These are phyloP conservation scores for Halocynthia aurantium DNA, from an alignment of 23 tunicate species.

Conservation along the genomic window DNA sequence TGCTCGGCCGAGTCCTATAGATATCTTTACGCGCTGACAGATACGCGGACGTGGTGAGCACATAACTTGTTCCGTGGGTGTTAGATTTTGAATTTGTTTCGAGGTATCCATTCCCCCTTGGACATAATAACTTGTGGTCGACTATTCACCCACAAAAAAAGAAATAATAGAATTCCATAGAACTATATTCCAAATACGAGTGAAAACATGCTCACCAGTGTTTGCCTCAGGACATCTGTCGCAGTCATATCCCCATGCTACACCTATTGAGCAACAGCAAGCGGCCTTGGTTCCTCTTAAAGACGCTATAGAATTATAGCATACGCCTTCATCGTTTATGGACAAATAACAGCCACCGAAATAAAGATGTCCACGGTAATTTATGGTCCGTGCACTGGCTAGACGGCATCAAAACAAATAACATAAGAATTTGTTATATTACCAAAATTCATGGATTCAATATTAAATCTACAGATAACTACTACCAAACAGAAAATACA, in stretches of 20 bases:
- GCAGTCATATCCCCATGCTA: slow-evolving; percentile 20
- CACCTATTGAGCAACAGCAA: slow-evolving; percentile 24
- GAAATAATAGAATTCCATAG: neutral
- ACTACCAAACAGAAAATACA: too few species aligned
- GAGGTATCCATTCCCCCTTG: slow-evolving; percentile 1
- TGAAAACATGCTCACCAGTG: slow-evolving; percentile 1
- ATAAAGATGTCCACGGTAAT: too few species aligned
- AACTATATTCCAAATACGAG: neutral
- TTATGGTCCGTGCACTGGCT: too few species aligned
- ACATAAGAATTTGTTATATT: too few species aligned
- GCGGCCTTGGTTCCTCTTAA: slow-evolving; percentile 20
- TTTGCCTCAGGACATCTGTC: slow-evolving; percentile 4
- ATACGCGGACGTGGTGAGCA: too few species aligned
- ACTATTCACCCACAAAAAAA: neutral
- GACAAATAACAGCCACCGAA: neutral
- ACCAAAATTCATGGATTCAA: too few species aligned
- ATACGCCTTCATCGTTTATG: slow-evolving; percentile 8
- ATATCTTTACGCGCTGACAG: too few species aligned
- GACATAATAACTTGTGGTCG: slow-evolving; percentile 8
- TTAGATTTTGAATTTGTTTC: neutral
- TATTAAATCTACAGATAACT: too few species aligned
- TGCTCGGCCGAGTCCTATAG: too few species aligned
- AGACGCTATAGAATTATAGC: neutral
- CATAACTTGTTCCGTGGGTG: too few species aligned
- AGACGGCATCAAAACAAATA: too few species aligned